Evolutionary conservation across 2,113 vertebrate genomes (phyloP).

Genomic region (Hydrochoerus hydrochaeris): DNA sequence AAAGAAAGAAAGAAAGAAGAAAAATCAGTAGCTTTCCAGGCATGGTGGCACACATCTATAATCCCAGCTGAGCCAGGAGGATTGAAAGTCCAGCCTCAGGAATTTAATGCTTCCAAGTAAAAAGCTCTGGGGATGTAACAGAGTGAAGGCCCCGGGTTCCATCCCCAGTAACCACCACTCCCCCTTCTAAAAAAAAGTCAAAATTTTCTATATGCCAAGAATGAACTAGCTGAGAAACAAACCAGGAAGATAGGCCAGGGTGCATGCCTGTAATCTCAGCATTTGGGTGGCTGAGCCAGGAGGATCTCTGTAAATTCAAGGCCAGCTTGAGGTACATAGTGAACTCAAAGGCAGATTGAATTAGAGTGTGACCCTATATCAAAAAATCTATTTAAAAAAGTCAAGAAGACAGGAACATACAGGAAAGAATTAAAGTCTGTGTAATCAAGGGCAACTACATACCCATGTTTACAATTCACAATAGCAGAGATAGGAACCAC

Average conservation of each 20-base stretch:
- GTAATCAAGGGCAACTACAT: no score
- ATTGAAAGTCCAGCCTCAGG: no score
- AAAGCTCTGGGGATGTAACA: no score
- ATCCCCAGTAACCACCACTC: no score
- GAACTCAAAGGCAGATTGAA: no score
- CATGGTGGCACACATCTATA: no score
- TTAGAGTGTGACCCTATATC: no score
- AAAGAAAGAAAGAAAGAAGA: no score
- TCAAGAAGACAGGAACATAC: not conserved
- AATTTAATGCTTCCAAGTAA: no score
- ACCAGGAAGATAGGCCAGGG: not conserved
- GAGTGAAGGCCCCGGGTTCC: no score
- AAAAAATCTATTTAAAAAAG: no score
- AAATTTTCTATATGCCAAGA: not conserved
- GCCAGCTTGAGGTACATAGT: not conserved
- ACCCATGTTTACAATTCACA: not conserved
- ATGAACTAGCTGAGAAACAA: not conserved
- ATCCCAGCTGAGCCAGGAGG: no score
- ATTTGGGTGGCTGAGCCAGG: not conserved
- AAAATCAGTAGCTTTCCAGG: not conserved
- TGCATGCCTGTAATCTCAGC: not conserved
- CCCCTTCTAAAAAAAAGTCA: not conserved
- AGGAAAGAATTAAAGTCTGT: not conserved
- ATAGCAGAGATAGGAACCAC: not conserved
- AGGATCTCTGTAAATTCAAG: not conserved